Conservation (phyloP, 1,140 invertebrate genomes). For the Brachionus manjavacas region DNA sequence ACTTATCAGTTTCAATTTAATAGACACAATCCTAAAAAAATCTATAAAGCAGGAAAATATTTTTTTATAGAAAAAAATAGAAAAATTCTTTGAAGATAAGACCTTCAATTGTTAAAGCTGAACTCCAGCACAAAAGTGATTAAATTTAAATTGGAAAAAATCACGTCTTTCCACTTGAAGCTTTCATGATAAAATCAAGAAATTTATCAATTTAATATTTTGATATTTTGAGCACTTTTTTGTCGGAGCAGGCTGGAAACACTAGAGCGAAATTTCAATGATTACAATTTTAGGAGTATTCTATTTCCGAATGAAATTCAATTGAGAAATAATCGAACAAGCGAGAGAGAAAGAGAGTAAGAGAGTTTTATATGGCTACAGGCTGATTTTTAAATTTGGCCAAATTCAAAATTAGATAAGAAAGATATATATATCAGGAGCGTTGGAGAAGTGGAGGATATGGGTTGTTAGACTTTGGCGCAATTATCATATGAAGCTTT, state of each 20-base stretch:
- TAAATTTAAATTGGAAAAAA: not conserved
- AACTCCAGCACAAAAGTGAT: no score
- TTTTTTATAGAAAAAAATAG: no score
- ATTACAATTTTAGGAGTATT: not conserved
- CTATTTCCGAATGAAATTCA: not conserved
- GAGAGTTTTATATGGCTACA: not conserved
- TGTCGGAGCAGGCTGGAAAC: not conserved
- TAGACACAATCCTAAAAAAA: no score
- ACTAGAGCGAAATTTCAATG: not conserved
- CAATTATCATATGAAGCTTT: not conserved
- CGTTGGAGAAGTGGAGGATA: not conserved
- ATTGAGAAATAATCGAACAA: not conserved
- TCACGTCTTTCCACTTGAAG: not conserved
- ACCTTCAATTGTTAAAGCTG: not conserved
- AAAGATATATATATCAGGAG: not conserved
- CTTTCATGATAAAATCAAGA: not conserved
- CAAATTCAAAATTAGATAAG: not conserved
- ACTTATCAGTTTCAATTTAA: no score
- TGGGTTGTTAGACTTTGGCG: not conserved
- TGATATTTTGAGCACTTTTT: not conserved
- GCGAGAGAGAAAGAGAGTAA: not conserved
- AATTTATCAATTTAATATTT: not conserved
- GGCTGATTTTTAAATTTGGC: not conserved
- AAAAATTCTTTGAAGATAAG: not conserved
- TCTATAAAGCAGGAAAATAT: no score